A percentile compares a stretch with the other conserved stretches of the same genome.
Evolutionary conservation across 2,888 invertebrate genomes (phyloP).

Genomic region (Trichogramma dendrolimi): DNA sequence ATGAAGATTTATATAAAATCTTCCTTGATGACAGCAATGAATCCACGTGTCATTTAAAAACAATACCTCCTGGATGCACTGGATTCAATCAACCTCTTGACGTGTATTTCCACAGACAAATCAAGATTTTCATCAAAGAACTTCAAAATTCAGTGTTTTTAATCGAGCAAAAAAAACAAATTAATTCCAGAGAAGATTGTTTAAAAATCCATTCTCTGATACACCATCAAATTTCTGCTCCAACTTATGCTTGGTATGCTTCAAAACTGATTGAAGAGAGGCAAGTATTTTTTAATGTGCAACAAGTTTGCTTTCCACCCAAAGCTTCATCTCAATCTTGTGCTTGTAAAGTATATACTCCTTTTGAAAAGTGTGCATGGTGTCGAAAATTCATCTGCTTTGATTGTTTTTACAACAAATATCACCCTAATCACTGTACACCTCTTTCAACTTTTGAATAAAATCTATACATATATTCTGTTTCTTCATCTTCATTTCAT

Average conservation of each 20-base stretch:
- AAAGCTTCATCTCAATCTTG: no score
- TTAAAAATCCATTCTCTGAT: slow-evolving; percentile 8
- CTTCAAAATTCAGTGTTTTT: slow-evolving; percentile 6
- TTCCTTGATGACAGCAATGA: not conserved
- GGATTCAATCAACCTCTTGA: slow-evolving; percentile 12
- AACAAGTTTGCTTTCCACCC: not conserved
- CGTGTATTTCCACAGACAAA: slow-evolving; percentile 9
- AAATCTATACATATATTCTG: no score
- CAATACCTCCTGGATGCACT: slow-evolving; percentile 14
- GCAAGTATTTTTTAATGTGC: slow-evolving; percentile 7
- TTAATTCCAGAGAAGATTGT: slow-evolving; percentile 9
- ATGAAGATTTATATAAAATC: not conserved
- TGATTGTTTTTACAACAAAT: no score
- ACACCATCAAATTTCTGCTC: slow-evolving; percentile 9
- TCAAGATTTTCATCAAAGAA: slow-evolving; percentile 16
- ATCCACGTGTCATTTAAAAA: not conserved
- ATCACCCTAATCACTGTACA: no score
- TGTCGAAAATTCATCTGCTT: no score
- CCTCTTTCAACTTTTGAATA: no score
- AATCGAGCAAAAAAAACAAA: slow-evolving; percentile 3
- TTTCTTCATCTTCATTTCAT: no score
- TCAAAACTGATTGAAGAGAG: not conserved
- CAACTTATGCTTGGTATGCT: slow-evolving; percentile 15
- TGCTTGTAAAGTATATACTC: no score
- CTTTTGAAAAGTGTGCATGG: no score